Base-by-base conservation (phyloP, 2,113 vertebrate species). In the Gadus macrocephalus region DNA sequence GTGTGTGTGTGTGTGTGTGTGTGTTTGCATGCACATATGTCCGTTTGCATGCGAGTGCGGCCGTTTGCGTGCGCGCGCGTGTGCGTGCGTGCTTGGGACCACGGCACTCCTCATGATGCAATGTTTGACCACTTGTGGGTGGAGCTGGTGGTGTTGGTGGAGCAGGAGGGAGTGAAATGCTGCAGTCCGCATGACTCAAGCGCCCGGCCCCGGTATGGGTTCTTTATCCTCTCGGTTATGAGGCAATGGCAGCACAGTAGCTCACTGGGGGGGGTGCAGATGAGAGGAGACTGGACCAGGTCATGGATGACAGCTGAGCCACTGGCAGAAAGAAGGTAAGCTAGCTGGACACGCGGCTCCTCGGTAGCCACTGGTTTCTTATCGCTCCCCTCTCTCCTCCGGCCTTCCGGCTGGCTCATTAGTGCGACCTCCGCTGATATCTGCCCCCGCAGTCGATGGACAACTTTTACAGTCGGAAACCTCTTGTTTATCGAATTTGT, bases 291-390 rank as follows among this genome's bases (percentile, higher is more conserved):
- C 80, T 72, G 69, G 77, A 62, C 55, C 60, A 71, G 78, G 81
- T 75, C 74, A 59, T 55, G 81, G 80, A 66, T 75, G 84, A 82
- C 83, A 85, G 79, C 82, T 76, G 61, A 81, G 76, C 67, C 55
- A 62, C 28, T 66, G 72, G 68, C 73, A 75, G 68, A 70, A 14
- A 28, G n/a, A 72, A 67, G 66, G 69, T 78, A 71, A 61, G 49
- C 75, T 68, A 62, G 69, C 17, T 53, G 11, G 20, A 19, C 11
- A 22, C 4, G 4, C 62, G 15, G 9, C 55, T 58, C n/a, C 15
- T 58, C n/a, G n/a, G n/a, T 3, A 58, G 15, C 3, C 5, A 58
- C 15, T 58, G 55, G 55, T n/a, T 58, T 3, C 15, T 58, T n/a
- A 58, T 58, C 15, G n/a, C 15, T 58, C 55, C 55, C 55, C 55